phyloP scores from a whole-genome alignment of 2,888 invertebrate species.

The Orthonevra nobilis region DNA sequence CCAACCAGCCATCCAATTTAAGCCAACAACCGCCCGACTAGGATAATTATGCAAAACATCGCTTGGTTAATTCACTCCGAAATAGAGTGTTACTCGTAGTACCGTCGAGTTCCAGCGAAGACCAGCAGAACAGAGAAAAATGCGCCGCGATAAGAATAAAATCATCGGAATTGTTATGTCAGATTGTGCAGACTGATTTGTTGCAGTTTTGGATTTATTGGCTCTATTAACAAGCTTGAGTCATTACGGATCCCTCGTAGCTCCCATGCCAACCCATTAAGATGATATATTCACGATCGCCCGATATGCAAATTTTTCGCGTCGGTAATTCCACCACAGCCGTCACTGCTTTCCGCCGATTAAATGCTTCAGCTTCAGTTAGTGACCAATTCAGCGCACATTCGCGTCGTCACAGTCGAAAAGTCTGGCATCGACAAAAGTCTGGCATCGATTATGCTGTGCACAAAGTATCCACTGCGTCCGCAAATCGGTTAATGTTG shows the following conservation, averaged over 20 bases:
- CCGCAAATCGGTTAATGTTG: conserved; percentile 54
- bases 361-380: conserved; percentile 17
- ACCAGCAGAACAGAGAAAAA: not conserved
- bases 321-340: conserved; percentile 52
- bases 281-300: conserved; percentile 67
- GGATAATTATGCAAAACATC: conserved; percentile 68
- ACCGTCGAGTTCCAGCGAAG: conserved; percentile 37
- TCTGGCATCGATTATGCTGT: not conserved
- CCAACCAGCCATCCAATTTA: too few species aligned
- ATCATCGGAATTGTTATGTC: conserved; percentile 66
- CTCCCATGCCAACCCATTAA: conserved; percentile 58
- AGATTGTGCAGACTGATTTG: conserved; percentile 66
- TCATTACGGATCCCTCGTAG: conserved; percentile 29
- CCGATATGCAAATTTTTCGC: conserved; percentile 62
- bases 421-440: too few species aligned
- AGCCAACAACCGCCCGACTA: conserved; percentile 13
- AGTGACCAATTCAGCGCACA: conserved; percentile 3
- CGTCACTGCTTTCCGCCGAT: not conserved
- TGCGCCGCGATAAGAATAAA: conserved; percentile 51
- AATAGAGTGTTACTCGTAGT: conserved; percentile 61
- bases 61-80: conserved; percentile 58
- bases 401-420: conserved; percentile 17
- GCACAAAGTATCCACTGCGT: conserved; percentile 16
- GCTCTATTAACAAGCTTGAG: conserved; percentile 61
- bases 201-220: conserved; percentile 64